A percentile compares a stretch with the other conserved stretches of the same genome.
Evolutionary conservation across 1,140 invertebrate genomes (phyloP).

Genomic region (Calosoma granatense): DNA sequence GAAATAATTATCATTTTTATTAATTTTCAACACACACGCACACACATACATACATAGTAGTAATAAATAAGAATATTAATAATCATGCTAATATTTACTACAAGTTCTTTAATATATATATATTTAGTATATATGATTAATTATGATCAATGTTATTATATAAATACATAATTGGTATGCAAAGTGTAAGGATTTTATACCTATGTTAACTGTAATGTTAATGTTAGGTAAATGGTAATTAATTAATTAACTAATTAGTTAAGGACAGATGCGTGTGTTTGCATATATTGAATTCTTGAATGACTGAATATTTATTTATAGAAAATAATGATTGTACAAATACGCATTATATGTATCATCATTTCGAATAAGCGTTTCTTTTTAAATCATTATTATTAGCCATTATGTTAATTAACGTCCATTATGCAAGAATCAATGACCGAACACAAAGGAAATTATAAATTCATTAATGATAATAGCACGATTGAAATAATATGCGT

Average conservation of each 20-base stretch:
- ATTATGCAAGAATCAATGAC: too few relatives aligned
- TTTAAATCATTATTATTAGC: background rate
- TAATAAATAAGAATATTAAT: too few relatives aligned
- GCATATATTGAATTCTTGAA: too few relatives aligned
- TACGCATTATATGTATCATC: background rate
- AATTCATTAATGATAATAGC: too few relatives aligned
- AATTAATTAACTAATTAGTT: too few relatives aligned
- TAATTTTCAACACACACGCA: background rate
- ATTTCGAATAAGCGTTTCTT: background rate
- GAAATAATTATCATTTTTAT: too few relatives aligned
- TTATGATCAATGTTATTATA: too few relatives aligned
- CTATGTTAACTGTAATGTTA: background rate
- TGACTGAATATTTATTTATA: slow-evolving; percentile 2
- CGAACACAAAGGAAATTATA: too few relatives aligned
- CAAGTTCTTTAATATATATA: background rate
- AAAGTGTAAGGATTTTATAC: slow-evolving; percentile 7
- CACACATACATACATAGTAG: too few relatives aligned
- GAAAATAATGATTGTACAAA: slow-evolving; percentile 2
- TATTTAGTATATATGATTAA: too few relatives aligned
- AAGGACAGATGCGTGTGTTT: too few relatives aligned
- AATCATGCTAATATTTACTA: background rate
- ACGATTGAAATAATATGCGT: too few relatives aligned
- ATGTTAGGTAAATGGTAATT: background rate
- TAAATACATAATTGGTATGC: background rate
- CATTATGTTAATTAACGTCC: background rate